Percentiles rank a stretch among this genome's conserved stretches.
Conservation (phyloP, 2,888 invertebrate genomes). For the Mantis religiosa region DNA sequence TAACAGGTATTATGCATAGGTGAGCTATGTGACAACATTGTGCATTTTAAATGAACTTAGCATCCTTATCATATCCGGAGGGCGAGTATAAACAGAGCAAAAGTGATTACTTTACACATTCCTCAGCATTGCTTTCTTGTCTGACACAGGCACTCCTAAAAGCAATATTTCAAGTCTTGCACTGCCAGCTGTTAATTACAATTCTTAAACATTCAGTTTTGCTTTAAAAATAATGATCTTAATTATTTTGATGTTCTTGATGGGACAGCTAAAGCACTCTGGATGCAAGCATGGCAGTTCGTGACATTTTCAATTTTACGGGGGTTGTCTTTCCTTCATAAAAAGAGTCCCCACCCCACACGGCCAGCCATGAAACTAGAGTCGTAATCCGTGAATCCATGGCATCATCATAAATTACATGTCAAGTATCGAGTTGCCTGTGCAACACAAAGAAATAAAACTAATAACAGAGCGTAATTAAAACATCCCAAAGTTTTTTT, state of each 20-base stretch:
- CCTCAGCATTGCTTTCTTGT: too few species aligned
- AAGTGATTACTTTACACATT: too few species aligned
- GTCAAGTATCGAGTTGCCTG: neutral
- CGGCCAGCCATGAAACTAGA: neutral
- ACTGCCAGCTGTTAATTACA: too few species aligned
- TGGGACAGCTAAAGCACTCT: neutral
- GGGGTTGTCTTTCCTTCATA: neutral
- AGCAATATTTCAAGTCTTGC: too few species aligned
- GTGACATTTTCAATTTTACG: neutral
- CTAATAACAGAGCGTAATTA: neutral
- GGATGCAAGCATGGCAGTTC: neutral
- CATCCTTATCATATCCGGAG: too few species aligned
- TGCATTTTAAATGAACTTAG: too few species aligned
- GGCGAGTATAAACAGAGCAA: too few species aligned
- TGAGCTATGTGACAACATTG: too few species aligned
- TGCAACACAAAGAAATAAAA: neutral
- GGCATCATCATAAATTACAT: constrained; percentile 10
- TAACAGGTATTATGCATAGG: too few species aligned
- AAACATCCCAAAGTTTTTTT: neutral
- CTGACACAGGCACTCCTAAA: too few species aligned
- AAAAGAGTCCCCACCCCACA: neutral
- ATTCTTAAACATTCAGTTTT: too few species aligned
- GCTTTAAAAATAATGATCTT: too few species aligned
- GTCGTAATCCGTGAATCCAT: neutral
- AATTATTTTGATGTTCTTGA: neutral